Evolutionary conservation across 1,140 invertebrate genomes (phyloP), one percentile per base, ranked within the genome.

Genomic region (Daktulosphaira vitifoliae): DNA sequence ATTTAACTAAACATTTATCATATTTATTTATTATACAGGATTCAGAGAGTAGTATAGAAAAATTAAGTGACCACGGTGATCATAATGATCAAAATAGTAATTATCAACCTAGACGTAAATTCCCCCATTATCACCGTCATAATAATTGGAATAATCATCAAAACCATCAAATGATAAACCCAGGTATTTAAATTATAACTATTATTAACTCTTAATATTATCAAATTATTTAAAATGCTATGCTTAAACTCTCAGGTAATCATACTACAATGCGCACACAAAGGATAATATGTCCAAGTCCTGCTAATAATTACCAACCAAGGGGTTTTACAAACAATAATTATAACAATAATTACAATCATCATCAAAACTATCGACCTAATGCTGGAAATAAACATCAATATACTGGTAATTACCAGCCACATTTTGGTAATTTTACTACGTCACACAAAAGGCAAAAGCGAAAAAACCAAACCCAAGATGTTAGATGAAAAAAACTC

Each of bases 1-100:
- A 22, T 51, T 42, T 39, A n/a, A 65, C 25, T 3, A 48, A 2
- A 20, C n/a, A 15, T 64, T 23, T 49, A 4, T n/a, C n/a, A n/a
- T n/a, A n/a, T n/a, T n/a, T n/a, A 46, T 46, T 29, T 69, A 26
- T 68, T 8, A 67, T 65, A 68, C 48, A 78, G 77, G 77, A 78
- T 68, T 78, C 77, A 3, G 77, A 78, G 70, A 77, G 76, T 70
- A 78, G 77, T 70, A 74, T 76, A 65, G 77, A 76, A 29, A 46
- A 50, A 66, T 37, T 62, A 26, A 66, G 66, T 39, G 66, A 66
- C 18, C 29, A 18, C 44, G 56, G 56, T 8, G 56, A 62, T 22
- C 39, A 62, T 2, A 62, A 62, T 46, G 56, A 62, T 62, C 56
- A 62, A 25, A 62, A 48, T 62, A 62, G 56, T 46, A 62, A 48